Evolutionary conservation across 2,113 vertebrate genomes (phyloP).

Genomic region (Pipra filicauda): DNA sequence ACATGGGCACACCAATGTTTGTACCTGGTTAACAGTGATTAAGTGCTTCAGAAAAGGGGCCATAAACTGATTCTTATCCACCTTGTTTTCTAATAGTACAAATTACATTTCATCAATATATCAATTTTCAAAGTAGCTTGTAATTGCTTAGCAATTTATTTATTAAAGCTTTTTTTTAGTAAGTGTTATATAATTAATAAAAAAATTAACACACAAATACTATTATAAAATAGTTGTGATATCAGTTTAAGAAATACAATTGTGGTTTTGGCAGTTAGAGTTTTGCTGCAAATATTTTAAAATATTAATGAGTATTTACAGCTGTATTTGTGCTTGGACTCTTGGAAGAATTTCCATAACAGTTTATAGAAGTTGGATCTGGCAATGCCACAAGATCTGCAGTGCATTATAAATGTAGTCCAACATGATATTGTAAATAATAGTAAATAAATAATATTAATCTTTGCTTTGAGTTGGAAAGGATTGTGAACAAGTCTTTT

Average conservation of each 20-base stretch:
- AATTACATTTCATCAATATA: neutral
- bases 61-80: neutral
- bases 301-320: neutral
- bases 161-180: neutral
- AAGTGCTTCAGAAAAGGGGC: neutral
- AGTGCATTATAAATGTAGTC: neutral
- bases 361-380: neutral
- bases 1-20: neutral
- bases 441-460: neutral
- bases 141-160: neutral
- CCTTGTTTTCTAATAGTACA: neutral
- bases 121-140: neutral
- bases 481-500: neutral
- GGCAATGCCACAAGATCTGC: neutral
- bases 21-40: neutral
- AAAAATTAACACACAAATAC: neutral
- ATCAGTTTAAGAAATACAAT: neutral
- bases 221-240: neutral
- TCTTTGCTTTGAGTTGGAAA: neutral
- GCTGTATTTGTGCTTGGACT: neutral
- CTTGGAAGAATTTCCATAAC: neutral
- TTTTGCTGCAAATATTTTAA: neutral
- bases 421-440: neutral
- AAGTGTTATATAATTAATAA: neutral
- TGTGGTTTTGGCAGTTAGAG: rapidly evolving